Evolutionary conservation across 2,797 vertebrate genomes (phyloP), one percentile per base, ranked within the genome.

Genomic region (Enteromius anoplus): DNA sequence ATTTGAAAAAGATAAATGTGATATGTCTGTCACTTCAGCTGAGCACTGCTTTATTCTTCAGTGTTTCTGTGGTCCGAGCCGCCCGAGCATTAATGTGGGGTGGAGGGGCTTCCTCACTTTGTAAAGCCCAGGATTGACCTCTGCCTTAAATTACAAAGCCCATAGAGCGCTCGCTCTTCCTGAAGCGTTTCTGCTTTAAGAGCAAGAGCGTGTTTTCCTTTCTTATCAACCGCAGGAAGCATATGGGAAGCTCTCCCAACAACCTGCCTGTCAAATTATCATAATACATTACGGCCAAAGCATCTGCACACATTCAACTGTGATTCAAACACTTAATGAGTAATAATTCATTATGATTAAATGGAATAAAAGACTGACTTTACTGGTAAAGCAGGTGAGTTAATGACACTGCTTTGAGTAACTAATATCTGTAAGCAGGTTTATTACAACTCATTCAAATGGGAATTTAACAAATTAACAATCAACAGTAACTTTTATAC

Each of bases 181-280:
- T 90, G 91, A 93, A 93, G 83, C 84, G 85, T 87, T 88, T 87
- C 88, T 88, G 88, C 83, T 89, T 84, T 88, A 83, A 80, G 83
- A 81, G 37, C 49, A 62, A 81, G 15, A 75, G 75, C 58, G 26
- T 94, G 93, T 94, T 96, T 94, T 91, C 91, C 81, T 93, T 93
- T 90, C 92, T 95, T 95, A 96, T 96, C 94, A 87, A 85, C 1
- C 77, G 91, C 89, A 94, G 95, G 94, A 96, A 96, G 91, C 91
- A 85, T 89, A 95, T 96, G 92, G 94, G 95, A 96, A 95, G 93
- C 81, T 90, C 89, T 91, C 88, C 91, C 80, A 87, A 72, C 91
- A 87, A 84, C 86, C 89, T 87, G 88, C 84, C 91, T 94, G 92
- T 95, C 93, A 93, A 90, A 93, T 94, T 89, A 92, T 91, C 91